A percentile compares a stretch with the other conserved stretches of the same genome.
Evolutionary conservation across 2,113 vertebrate genomes (phyloP).

Genomic region (Zosterops pallidus): DNA sequence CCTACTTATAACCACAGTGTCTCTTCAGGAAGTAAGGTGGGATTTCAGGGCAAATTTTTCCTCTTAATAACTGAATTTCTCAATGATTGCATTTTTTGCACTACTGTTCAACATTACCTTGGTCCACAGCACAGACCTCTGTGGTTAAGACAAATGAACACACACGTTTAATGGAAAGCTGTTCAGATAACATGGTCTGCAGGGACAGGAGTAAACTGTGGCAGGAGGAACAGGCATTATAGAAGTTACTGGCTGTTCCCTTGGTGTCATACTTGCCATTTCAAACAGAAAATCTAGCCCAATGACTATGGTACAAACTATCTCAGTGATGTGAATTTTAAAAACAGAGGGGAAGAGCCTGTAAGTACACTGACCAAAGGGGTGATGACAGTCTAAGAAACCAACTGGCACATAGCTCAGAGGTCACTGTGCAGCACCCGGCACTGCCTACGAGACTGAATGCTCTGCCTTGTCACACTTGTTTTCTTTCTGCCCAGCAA

Average conservation of each 20-base stretch:
- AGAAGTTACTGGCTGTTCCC: background rate
- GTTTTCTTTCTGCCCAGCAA: background rate
- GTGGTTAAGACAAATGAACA: background rate
- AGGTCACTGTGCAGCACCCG: background rate
- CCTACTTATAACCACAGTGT: background rate
- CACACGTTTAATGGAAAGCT: background rate
- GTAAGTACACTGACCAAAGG: background rate
- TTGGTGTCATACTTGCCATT: background rate
- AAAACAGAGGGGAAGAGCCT: background rate
- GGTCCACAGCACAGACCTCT: background rate
- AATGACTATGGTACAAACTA: background rate
- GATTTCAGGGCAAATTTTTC: background rate
- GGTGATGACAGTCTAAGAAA: background rate
- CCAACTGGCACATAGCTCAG: conserved; percentile 35
- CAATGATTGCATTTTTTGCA: background rate
- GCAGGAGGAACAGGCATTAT: background rate
- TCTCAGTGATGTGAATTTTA: background rate
- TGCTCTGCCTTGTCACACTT: conserved; percentile 32
- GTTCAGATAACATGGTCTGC: background rate
- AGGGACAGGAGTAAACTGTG: background rate
- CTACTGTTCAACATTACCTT: background rate
- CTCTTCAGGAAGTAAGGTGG: background rate
- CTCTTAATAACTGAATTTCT: background rate
- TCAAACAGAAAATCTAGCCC: background rate
- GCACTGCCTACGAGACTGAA: conserved; percentile 33